Evolutionary conservation across 2,113 vertebrate genomes (phyloP).

Genomic region (Silurus meridionalis): DNA sequence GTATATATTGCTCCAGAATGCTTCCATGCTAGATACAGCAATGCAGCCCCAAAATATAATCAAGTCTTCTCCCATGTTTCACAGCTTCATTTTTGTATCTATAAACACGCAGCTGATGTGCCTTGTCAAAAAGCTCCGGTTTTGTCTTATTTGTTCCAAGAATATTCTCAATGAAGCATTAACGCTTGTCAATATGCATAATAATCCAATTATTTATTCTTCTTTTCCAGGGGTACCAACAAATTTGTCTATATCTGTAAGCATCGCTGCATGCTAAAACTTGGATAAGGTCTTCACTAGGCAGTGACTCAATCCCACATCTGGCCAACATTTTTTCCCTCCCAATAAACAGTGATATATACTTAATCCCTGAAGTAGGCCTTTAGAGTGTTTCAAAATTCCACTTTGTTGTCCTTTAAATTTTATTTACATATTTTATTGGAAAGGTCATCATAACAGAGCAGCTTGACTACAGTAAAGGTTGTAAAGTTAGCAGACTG

Average conservation of each 20-base stretch:
- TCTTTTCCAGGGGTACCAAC: too few species aligned
- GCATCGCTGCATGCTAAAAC: slow-evolving; percentile 14
- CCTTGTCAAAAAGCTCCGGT: too few species aligned
- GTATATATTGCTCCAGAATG: too few species aligned
- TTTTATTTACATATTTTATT: slow-evolving; percentile 38
- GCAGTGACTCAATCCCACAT: slow-evolving; percentile 57
- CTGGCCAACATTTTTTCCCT: slow-evolving; percentile 56
- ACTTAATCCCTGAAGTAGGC: slow-evolving; percentile 53
- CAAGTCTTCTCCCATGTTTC: too few species aligned
- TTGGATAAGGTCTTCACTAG: slow-evolving; percentile 30
- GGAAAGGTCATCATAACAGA: slow-evolving; percentile 64
- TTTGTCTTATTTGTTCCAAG: too few species aligned
- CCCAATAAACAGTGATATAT: slow-evolving; percentile 50
- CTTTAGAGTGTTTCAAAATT: slow-evolving; percentile 44
- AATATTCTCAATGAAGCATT: too few species aligned
- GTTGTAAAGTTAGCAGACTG: slow-evolving; percentile 60
- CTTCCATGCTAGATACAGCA: too few species aligned
- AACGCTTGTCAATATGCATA: too few species aligned
- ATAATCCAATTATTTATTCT: too few species aligned
- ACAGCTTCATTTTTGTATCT: too few species aligned
- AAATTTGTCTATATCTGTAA: slow-evolving; percentile 24
- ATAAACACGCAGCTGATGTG: too few species aligned
- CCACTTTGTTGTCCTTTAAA: slow-evolving; percentile 9
- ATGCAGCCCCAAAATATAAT: too few species aligned
- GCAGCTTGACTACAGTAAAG: slow-evolving; percentile 54